Evolutionary conservation across 2,113 vertebrate genomes (phyloP), one percentile per base, ranked within the genome.

Genomic region (Leptocoma aspasia): DNA sequence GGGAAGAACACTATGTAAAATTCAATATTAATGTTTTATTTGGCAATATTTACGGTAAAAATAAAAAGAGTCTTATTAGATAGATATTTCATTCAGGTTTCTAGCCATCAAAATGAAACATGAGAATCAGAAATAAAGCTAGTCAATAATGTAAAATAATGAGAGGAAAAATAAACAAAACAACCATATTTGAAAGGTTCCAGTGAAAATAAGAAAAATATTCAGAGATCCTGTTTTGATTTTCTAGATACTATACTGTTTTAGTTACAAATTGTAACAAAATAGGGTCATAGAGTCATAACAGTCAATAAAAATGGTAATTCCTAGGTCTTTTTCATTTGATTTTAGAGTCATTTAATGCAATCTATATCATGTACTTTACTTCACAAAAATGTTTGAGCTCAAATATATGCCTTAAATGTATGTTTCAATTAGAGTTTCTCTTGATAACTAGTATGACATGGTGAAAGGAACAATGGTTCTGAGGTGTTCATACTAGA

Each of bases 51-150:
- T 69, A 27, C 19, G 71, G 14, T n/a, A 57, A 56, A 65, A 84
- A 50, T 28, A 1, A 12, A 20, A 85, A 59, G 2, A 3, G 1
- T 33, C 7, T 72, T 0, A 0, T 71, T 28, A 50, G 11, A 37
- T 13, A 78, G 28, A 88, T 66, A 75, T 45, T 11, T 57, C 5
- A 61, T 52, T 90, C 24, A 31, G 6, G 2, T 63, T 54, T 63
- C 30, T 54, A 79, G 2, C 2, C 14, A 45, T 80, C 31, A 79
- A 76, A 68, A 82, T 79, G 6, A 57, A 83, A 64, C 26, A 82
- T 1, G 33, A 64, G 6, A 88, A 78, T 47, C 9, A 60, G 28
- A 77, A 13, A 52, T 71, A 56, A 88, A 83, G n/a, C 6, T 15
- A 71, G 6, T 28, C 10, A 68, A 76, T 5, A 54, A 19, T 35